A percentile compares a stretch with the other conserved stretches of the same genome.
phyloP scores from a whole-genome alignment of 2,888 invertebrate species.

The Hyles lineata region DNA sequence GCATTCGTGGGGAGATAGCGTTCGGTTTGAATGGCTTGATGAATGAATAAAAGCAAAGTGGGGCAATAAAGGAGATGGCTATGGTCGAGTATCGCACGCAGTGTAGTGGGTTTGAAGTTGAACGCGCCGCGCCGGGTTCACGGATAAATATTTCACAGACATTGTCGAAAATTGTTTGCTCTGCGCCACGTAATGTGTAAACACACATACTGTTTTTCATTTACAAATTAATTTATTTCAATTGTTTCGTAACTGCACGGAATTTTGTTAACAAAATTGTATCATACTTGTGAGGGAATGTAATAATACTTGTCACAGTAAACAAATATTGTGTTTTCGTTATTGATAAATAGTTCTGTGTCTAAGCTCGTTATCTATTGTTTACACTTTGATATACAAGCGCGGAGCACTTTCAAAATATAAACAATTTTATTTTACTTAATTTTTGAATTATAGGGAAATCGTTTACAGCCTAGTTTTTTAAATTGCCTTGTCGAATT shows the following conservation, averaged over 20 bases:
- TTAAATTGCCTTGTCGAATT: too few species aligned
- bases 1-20: conserved; percentile 5
- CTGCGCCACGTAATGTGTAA: not conserved
- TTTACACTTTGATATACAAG: not conserved
- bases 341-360: not conserved
- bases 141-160: conserved; percentile 38
- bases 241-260: conserved; percentile 18
- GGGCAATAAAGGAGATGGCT: conserved; percentile 48
- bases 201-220: not conserved
- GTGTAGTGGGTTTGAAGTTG: conserved; percentile 30
- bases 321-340: not conserved
- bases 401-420: not conserved
- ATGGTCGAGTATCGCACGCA: conserved; percentile 40
- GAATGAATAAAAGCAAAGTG: conserved; percentile 49
- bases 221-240: conserved; percentile 25
- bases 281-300: not conserved
- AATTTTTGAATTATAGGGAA: too few species aligned
- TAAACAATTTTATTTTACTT: not conserved
- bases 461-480: too few species aligned
- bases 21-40: conserved; percentile 40
- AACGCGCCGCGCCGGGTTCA: conserved; percentile 31
- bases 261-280: not conserved
- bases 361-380: not conserved
- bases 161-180: conserved; percentile 17
- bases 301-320: not conserved